phyloP scores from a whole-genome alignment of 2,888 invertebrate species.

The Antitype chi region DNA sequence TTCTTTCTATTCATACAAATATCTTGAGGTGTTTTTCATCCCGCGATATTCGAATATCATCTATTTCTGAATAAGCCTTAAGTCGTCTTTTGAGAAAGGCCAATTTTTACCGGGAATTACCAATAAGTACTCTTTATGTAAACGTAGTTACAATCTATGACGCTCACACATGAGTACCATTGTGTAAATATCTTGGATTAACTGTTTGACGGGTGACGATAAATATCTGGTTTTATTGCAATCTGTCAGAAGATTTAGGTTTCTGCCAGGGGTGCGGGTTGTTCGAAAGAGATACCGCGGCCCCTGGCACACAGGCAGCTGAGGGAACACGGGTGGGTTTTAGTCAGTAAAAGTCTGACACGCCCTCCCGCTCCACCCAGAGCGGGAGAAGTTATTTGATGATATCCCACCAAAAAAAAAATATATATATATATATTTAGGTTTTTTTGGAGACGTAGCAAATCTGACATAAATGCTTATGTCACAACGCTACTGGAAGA shows the following conservation, averaged over 20 bases:
- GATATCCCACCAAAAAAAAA: too few species aligned
- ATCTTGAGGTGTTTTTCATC: constrained; percentile 27
- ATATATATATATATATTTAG: too few species aligned
- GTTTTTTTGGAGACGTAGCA: too few species aligned
- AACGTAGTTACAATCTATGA: constrained; percentile 12
- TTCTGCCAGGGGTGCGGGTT: too few species aligned
- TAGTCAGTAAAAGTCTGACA: too few species aligned
- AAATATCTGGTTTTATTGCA: constrained; percentile 22
- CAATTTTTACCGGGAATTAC: constrained; percentile 23
- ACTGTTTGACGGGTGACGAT: constrained; percentile 3
- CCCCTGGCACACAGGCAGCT: too few species aligned
- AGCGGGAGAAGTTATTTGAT: too few species aligned
- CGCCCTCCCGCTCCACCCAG: too few species aligned
- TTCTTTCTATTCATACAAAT: constrained; percentile 25
- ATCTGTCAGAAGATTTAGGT: constrained; percentile 39
- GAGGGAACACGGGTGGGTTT: too few species aligned
- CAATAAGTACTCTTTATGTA: constrained; percentile 11
- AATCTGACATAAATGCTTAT: background rate
- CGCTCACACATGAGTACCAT: background rate
- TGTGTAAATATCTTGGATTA: constrained; percentile 32
- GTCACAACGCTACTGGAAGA: constrained; percentile 7
- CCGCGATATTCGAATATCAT: constrained; percentile 24
- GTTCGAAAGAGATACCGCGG: too few species aligned
- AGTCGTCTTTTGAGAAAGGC: constrained; percentile 32
- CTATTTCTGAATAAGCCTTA: constrained; percentile 29